phyloP scores from a whole-genome alignment of 2,888 invertebrate species.

The Rhingia rostrata region DNA sequence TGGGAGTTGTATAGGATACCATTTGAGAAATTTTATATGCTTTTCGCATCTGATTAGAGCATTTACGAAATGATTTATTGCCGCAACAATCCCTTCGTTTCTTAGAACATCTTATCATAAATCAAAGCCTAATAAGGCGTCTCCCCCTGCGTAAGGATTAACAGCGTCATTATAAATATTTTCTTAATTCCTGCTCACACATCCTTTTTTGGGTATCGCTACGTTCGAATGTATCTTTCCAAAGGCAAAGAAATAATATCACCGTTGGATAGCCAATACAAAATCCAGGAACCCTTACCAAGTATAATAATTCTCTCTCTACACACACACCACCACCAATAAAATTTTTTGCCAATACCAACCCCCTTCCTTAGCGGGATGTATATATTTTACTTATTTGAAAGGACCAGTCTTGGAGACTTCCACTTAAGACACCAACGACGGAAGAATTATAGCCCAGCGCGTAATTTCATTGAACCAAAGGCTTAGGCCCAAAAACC shows the following conservation, averaged over 20 bases:
- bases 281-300: constrained; percentile 21
- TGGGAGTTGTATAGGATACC: too few relatives aligned
- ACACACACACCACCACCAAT: constrained; percentile 11
- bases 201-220: not conserved
- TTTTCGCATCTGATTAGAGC: too few relatives aligned
- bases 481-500: constrained; percentile 56
- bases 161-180: constrained; percentile 39
- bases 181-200: constrained; percentile 15
- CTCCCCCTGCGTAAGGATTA: constrained; percentile 30
- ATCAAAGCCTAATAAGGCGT: constrained; percentile 25
- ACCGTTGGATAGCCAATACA: constrained; percentile 20
- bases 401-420: constrained; percentile 40
- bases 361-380: constrained; percentile 4
- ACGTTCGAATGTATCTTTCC: not conserved
- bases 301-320: constrained; percentile 77
- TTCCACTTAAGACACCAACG: constrained; percentile 26
- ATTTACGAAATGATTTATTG: too few relatives aligned
- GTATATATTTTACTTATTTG: constrained; percentile 45
- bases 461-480: constrained; percentile 56
- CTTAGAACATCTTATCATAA: not conserved
- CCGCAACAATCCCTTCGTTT: not conserved
- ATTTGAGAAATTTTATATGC: too few relatives aligned
- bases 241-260: constrained; percentile 5
- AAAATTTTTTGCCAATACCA: constrained; percentile 5
- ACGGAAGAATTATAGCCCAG: constrained; percentile 49